Conservation (phyloP, 2,113 vertebrate genomes). For the Tricholaema leucomelas region DNA sequence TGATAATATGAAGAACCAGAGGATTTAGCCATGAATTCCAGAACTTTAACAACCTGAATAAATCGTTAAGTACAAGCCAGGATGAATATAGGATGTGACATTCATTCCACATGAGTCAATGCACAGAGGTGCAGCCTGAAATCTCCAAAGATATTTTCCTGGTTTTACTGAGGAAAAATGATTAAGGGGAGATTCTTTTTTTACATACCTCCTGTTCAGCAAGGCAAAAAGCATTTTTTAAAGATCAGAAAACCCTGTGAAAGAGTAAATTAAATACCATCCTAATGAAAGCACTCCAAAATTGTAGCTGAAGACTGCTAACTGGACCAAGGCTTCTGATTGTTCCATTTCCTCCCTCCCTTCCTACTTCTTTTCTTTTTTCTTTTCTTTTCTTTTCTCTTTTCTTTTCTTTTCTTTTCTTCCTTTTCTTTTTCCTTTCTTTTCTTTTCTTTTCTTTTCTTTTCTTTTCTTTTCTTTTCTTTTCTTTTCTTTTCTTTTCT, state of each 20-base stretch:
- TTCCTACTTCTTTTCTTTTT: neutral
- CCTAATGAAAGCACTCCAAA: neutral
- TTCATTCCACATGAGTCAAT: slow-evolving; percentile 31
- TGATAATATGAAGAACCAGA: slow-evolving; percentile 38
- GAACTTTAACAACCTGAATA: slow-evolving; percentile 61
- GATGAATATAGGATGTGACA: slow-evolving; percentile 43
- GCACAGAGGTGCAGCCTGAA: neutral
- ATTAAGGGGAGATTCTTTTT: neutral
- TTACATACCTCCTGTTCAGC: neutral
- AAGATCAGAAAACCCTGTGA: neutral
- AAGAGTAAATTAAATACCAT: neutral
- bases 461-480: too few species aligned
- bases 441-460: neutral
- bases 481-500: too few species aligned
- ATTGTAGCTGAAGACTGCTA: neutral
- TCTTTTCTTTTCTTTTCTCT: too few species aligned
- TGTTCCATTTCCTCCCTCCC: neutral
- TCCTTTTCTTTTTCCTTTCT: neutral
- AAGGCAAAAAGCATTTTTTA: neutral
- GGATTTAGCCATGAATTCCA: slow-evolving; percentile 41
- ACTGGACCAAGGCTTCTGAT: neutral
- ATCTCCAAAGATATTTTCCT: neutral
- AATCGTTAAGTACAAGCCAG: slow-evolving; percentile 28
- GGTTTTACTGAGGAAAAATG: neutral
- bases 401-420: accelerated